Base-by-base conservation (phyloP, 2,888 invertebrate genomes). In the Mimas tiliae region DNA sequence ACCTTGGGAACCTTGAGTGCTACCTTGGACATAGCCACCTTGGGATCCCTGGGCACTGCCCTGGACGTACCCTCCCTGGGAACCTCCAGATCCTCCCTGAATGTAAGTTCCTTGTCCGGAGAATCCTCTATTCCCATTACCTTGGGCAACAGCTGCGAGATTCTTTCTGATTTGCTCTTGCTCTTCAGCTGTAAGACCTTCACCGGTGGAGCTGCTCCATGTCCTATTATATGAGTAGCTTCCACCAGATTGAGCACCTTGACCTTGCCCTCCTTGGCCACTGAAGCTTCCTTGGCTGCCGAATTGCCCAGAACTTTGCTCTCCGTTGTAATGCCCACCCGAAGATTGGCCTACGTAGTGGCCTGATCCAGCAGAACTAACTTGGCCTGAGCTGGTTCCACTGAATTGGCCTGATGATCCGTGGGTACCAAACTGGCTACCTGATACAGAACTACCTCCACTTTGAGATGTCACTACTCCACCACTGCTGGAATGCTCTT, bases 81-180 rank as follows among this genome's bases (percentile, higher is more conserved):
- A 27, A 27, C 27, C 27, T 27, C 27, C 55, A 38, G 34, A 51
- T 19, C 55, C 55, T 14, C 63, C 63, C 16, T 63, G 63, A 48
- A 52, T 50, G 19, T 74, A 3, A 68, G 51, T 51, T n/a, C 42
- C 47, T 34, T 64, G 51, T 1, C 63, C 63, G 7, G 19, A 51
- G n/a, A 64, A 64, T 8, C 38, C 64, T 19, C 53, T 66, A 34
- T 64, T 75, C 1, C 76, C 69, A 62, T 70, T 70, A 21, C 67
- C 68, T 67, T 68, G 68, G n/a, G 80, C 82, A 33, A 79, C 77
- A 1, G 82, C 79, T 12, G 82, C 81, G 0, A 91, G 70, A 19
- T 85, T 80, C 62, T 74, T 84, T 63, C 82, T 82, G 1, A 91
- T 83, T 47, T 84, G 79, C 70, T 90, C 91, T 66, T 85, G 81